Percentiles rank a stretch among this genome's conserved stretches.
Conservation (phyloP, 2,797 vertebrate species). For the Gastrophryne carolinensis region DNA sequence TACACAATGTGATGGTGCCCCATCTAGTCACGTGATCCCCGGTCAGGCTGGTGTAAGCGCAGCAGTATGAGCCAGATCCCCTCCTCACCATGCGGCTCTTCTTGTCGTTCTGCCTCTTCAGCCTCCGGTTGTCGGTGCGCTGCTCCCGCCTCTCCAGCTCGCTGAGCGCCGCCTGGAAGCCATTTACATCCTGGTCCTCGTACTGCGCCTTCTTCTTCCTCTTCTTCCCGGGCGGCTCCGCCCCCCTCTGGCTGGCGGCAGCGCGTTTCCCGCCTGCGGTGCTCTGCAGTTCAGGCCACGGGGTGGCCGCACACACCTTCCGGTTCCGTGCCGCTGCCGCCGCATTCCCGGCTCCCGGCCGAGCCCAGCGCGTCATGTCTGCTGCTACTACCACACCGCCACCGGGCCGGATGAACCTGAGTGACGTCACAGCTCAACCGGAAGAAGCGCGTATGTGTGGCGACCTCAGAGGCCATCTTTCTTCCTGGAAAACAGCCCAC, state of each 20-base stretch:
- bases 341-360: slow-evolving; percentile 61
- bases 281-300: slow-evolving; percentile 78
- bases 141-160: slow-evolving; percentile 76
- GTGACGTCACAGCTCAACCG: fast-evolving
- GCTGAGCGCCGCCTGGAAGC: slow-evolving; percentile 79
- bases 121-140: slow-evolving; percentile 78
- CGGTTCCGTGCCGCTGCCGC: slow-evolving; percentile 70
- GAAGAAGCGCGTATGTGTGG: neutral
- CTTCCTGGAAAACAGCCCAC: no score
- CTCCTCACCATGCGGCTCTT: slow-evolving; percentile 82
- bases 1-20: no score
- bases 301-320: slow-evolving; percentile 76
- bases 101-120: slow-evolving; percentile 81
- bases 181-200: slow-evolving; percentile 82
- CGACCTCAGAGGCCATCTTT: slow-evolving; percentile 1
- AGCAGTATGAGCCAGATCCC: no score
- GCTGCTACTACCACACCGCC: neutral
- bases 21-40: no score
- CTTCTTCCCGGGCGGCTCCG: slow-evolving; percentile 25
- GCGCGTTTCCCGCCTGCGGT: no score
- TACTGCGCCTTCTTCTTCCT: slow-evolving; percentile 79
- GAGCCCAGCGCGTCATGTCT: slow-evolving; percentile 86
- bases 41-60: no score
- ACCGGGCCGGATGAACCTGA: neutral
- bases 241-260: neutral